These are phyloP conservation scores for Petrocephalus zakoni DNA, from an alignment of 2,113 vertebrate genomes.

Conservation along the genomic window DNA sequence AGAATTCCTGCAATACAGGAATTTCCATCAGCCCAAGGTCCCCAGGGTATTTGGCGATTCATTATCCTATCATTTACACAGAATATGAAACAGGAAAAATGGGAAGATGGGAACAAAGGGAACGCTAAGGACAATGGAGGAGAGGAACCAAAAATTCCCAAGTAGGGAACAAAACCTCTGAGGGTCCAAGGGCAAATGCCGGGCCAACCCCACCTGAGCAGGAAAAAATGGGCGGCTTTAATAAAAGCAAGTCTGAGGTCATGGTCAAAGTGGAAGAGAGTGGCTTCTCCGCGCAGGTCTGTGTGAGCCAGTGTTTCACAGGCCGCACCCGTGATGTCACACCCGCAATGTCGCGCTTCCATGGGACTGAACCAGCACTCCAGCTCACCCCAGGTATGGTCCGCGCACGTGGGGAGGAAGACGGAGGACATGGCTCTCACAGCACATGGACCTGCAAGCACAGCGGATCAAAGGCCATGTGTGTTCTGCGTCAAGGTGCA, in stretches of 20 bases:
- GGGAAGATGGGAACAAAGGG: too few relatives aligned
- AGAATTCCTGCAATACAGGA: background rate
- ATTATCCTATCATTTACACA: background rate
- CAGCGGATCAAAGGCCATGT: background rate
- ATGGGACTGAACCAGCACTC: too few relatives aligned
- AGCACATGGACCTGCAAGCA: background rate
- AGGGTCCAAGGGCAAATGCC: background rate
- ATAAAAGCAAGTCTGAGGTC: background rate
- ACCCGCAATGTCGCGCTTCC: background rate
- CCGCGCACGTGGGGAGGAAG: background rate
- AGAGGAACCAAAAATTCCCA: background rate
- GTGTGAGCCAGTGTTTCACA: background rate
- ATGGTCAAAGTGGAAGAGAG: background rate
- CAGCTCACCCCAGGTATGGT: background rate
- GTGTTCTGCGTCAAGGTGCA: background rate
- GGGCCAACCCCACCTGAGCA: background rate
- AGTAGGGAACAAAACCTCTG: background rate
- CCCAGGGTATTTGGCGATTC: background rate
- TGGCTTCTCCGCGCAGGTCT: background rate
- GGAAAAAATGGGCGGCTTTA: background rate
- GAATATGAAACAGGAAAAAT: background rate
- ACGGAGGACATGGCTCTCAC: background rate
- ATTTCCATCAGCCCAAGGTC: background rate
- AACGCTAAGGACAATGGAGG: background rate
- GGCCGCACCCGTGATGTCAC: background rate